These are phyloP conservation scores for Fratercula arctica DNA, from an alignment of 2,797 vertebrate genomes.

Conservation along the genomic window DNA sequence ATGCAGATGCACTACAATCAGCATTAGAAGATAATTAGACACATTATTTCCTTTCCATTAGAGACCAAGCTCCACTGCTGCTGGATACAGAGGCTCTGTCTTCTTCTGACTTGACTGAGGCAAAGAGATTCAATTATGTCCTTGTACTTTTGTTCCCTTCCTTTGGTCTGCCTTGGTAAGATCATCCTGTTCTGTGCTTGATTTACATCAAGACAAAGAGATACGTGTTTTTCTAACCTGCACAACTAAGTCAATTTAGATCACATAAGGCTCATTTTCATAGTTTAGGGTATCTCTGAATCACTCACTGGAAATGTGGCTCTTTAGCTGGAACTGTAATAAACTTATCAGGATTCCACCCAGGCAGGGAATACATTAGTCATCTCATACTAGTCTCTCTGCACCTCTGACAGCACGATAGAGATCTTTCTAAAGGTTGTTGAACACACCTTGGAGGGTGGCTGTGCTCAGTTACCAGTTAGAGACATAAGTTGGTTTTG, in stretches of 20 bases:
- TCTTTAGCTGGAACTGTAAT: background rate
- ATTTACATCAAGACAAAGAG: background rate
- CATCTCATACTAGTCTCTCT: background rate
- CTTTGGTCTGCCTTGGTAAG: background rate
- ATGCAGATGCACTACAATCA: constrained; percentile 60
- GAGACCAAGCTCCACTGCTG: constrained; percentile 9
- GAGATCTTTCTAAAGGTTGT: background rate
- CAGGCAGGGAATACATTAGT: constrained; percentile 6
- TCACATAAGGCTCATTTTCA: background rate
- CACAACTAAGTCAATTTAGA: background rate
- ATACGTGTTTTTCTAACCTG: background rate
- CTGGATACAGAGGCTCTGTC: background rate
- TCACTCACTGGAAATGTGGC: background rate
- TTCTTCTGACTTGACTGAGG: background rate
- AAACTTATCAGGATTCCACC: constrained; percentile 1
- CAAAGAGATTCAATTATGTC: background rate
- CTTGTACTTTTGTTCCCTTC: background rate
- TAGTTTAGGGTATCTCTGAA: background rate
- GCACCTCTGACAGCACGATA: background rate
- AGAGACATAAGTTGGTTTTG: background rate
- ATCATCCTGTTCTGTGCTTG: background rate
- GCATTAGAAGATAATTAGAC: constrained; percentile 58
- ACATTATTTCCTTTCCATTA: constrained; percentile 62
- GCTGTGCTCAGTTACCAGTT: background rate
- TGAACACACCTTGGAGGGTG: background rate